Evolutionary conservation across 1,140 invertebrate genomes (phyloP).

Genomic region (Bombus superbus): DNA sequence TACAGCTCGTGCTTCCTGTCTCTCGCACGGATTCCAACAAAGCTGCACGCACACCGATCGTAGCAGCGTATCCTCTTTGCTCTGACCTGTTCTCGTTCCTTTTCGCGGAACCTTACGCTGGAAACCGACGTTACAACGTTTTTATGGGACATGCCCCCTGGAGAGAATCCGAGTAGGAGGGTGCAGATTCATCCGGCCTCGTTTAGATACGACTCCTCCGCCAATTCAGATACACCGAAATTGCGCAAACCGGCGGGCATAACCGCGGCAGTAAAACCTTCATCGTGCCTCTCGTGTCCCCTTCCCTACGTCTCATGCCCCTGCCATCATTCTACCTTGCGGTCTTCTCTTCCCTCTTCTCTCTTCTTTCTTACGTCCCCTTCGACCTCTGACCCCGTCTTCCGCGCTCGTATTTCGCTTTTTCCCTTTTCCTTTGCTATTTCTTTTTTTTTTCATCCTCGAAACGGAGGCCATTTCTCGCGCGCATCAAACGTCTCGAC

Average conservation of each 20-base stretch:
- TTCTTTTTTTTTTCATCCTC: neutral
- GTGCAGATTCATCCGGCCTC: slow-evolving; percentile 65
- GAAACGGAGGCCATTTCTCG: slow-evolving; percentile 20
- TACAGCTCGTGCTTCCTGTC: slow-evolving; percentile 14
- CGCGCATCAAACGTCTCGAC: slow-evolving; percentile 10
- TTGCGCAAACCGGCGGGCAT: slow-evolving; percentile 68
- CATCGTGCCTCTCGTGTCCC: slow-evolving; percentile 50
- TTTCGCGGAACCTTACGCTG: slow-evolving; percentile 29
- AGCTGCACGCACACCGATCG: slow-evolving; percentile 5
- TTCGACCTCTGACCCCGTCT: slow-evolving; percentile 20
- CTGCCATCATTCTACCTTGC: neutral
- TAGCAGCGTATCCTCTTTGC: slow-evolving; percentile 15
- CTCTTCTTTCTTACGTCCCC: slow-evolving; percentile 2
- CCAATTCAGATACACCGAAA: slow-evolving; percentile 71
- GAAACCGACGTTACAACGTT: slow-evolving; percentile 58
- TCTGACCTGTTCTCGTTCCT: neutral
- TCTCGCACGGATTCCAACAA: slow-evolving; percentile 6
- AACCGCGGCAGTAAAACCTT: slow-evolving; percentile 69
- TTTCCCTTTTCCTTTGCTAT: neutral
- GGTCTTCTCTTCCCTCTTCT: neutral
- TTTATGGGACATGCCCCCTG: slow-evolving; percentile 58
- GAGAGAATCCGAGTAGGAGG: slow-evolving; percentile 25
- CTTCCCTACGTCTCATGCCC: neutral
- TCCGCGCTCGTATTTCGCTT: slow-evolving; percentile 14
- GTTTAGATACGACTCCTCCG: slow-evolving; percentile 69